Conservation (phyloP, 2,113 vertebrate species). For the Laterallus jamaicensis region DNA sequence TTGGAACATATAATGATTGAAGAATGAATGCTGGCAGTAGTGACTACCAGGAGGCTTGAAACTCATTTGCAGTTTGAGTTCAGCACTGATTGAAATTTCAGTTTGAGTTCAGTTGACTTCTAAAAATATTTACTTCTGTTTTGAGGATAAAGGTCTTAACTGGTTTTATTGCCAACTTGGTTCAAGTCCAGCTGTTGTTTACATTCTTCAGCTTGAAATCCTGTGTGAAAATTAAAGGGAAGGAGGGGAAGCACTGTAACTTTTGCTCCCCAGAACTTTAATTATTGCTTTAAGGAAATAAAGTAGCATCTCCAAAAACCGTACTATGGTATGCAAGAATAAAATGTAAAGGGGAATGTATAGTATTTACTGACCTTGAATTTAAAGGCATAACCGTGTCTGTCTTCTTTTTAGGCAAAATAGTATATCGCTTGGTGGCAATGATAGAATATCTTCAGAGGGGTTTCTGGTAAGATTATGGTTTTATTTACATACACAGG, state of each 20-base stretch:
- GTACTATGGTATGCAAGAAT: neutral
- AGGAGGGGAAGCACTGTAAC: neutral
- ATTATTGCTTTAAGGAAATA: neutral
- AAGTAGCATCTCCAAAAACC: neutral
- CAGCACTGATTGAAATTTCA: neutral
- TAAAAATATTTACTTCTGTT: neutral
- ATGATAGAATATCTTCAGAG: slow-evolving; percentile 66
- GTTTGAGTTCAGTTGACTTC: neutral
- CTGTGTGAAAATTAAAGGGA: neutral
- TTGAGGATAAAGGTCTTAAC: neutral
- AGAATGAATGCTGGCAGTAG: neutral
- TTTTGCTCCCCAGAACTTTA: neutral
- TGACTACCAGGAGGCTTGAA: neutral
- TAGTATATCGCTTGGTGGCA: slow-evolving; percentile 63
- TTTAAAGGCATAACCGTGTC: neutral
- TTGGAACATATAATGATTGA: neutral
- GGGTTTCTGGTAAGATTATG: slow-evolving; percentile 72
- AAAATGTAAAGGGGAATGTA: neutral
- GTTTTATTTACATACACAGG: neutral
- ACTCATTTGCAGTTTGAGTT: neutral
- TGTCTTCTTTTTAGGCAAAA: slow-evolving; percentile 76
- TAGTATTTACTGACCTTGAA: neutral
- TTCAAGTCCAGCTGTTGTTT: neutral
- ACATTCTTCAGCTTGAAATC: neutral
- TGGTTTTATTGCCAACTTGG: neutral